phyloP scores from a whole-genome alignment of 2,113 vertebrate species.

The Nematolebias whitei region DNA sequence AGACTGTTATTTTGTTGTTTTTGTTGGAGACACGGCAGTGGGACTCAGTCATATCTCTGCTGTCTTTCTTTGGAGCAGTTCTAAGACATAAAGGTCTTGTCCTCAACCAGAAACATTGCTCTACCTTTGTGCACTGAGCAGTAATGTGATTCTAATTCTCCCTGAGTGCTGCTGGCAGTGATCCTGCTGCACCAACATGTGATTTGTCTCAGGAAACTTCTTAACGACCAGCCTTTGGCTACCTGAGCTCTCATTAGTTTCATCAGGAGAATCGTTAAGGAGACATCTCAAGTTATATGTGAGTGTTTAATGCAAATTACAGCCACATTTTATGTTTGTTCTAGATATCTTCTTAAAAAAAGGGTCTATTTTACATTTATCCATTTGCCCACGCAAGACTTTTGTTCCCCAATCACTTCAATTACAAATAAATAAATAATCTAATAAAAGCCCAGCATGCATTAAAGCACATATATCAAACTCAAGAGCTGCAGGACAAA shows the following conservation, averaged over 20 bases:
- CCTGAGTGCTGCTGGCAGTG: slow-evolving; percentile 3
- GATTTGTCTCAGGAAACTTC: slow-evolving; percentile 30
- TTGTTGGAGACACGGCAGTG: background rate
- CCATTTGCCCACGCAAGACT: no score
- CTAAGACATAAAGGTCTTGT: background rate
- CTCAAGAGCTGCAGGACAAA: no score
- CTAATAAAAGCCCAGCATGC: no score
- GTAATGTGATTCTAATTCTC: slow-evolving; percentile 29
- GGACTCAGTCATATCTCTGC: background rate
- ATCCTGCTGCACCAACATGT: slow-evolving; percentile 25
- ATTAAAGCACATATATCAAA: no score
- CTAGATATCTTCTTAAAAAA: no score
- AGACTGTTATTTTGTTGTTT: no score
- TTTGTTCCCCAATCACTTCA: no score
- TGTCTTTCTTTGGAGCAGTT: slow-evolving; percentile 5
- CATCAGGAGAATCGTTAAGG: slow-evolving; percentile 5
- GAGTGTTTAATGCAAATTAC: slow-evolving; percentile 24
- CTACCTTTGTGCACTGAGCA: slow-evolving; percentile 13
- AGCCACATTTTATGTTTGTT: slow-evolving; percentile 10
- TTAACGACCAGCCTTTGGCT: slow-evolving; percentile 49
- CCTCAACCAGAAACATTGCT: slow-evolving; percentile 2
- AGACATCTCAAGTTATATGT: slow-evolving; percentile 22
- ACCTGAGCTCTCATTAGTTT: slow-evolving; percentile 40
- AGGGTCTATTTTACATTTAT: no score
- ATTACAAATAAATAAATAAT: no score